Percentiles rank a stretch among this genome's conserved stretches.
Evolutionary conservation across 2,888 invertebrate genomes (phyloP).

Genomic region (Ormia ochracea): DNA sequence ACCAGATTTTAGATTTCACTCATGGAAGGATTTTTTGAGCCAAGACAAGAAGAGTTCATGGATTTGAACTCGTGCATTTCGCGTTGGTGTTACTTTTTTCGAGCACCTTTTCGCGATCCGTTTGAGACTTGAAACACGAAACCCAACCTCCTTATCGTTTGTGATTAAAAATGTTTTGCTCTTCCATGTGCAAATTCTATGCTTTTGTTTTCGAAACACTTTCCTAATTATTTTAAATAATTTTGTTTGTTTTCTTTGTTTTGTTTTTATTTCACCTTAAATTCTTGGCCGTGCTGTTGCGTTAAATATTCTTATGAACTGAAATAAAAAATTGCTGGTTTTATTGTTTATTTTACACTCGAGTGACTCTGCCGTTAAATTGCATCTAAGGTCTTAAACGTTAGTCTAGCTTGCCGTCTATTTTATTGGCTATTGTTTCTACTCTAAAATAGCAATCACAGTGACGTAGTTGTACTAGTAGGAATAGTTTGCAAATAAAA

Average conservation of each 20-base stretch:
- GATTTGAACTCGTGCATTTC: no score
- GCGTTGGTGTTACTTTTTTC: no score
- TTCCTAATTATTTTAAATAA: not conserved
- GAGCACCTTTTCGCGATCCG: no score
- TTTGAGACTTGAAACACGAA: no score
- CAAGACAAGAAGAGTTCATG: no score
- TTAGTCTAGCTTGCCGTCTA: slow-evolving; percentile 1
- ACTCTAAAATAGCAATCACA: not conserved
- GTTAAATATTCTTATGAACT: slow-evolving; percentile 9
- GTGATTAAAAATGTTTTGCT: no score
- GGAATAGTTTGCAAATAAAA: slow-evolving; percentile 4
- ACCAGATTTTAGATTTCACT: no score
- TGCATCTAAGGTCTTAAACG: slow-evolving; percentile 34
- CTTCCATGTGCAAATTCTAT: no score
- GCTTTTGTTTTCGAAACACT: not conserved
- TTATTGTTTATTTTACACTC: slow-evolving; percentile 43
- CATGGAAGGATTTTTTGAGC: no score
- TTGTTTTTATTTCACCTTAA: not conserved
- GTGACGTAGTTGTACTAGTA: not conserved
- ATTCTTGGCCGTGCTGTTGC: slow-evolving; percentile 27
- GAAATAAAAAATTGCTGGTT: not conserved
- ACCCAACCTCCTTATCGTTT: no score
- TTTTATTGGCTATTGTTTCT: slow-evolving; percentile 1
- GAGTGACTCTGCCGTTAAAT: slow-evolving; percentile 52
- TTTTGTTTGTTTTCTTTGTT: not conserved